Conservation (phyloP, 1,140 invertebrate species). For the Chlorops oryzae region DNA sequence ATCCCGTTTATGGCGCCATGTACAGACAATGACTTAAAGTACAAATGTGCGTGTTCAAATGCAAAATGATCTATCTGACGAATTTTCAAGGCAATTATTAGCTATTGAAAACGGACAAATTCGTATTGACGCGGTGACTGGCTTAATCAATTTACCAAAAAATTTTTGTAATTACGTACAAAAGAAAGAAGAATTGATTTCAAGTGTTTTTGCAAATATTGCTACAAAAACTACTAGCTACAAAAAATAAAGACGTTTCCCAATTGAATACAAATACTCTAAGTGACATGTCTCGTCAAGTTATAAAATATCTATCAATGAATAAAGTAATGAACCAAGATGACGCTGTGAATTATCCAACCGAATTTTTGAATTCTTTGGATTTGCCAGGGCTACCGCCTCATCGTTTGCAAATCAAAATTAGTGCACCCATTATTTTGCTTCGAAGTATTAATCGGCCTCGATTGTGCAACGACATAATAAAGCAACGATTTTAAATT, state of each 20-base stretch:
- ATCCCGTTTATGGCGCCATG: conserved; percentile 17
- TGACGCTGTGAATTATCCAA: conserved; percentile 43
- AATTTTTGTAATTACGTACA: conserved; percentile 11
- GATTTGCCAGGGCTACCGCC: conserved; percentile 42
- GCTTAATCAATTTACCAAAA: conserved; percentile 41
- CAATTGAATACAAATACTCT: conserved; percentile 37
- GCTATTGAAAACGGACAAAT: conserved; percentile 45
- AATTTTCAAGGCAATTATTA: conserved; percentile 35
- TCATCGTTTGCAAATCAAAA: conserved; percentile 45
- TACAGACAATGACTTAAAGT: not conserved
- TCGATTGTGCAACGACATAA: conserved; percentile 49
- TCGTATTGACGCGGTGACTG: conserved; percentile 21
- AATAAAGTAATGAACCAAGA: conserved; percentile 36
- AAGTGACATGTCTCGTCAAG: conserved; percentile 27
- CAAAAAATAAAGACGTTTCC: conserved; percentile 38
- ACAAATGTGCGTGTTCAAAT: conserved; percentile 10
- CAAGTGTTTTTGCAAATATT: conserved; percentile 44
- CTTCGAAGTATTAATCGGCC: conserved; percentile 47
- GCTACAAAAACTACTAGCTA: conserved; percentile 34
- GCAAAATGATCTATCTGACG: conserved; percentile 24
- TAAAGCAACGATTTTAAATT: conserved; percentile 47
- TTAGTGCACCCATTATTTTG: conserved; percentile 45
- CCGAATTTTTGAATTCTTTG: conserved; percentile 47
- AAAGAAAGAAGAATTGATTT: conserved; percentile 37
- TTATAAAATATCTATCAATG: conserved; percentile 38